Percentiles rank a stretch among this genome's conserved stretches.
Evolutionary conservation across 2,888 invertebrate species (phyloP).

Genomic region (Drosophila peninsularis): DNA sequence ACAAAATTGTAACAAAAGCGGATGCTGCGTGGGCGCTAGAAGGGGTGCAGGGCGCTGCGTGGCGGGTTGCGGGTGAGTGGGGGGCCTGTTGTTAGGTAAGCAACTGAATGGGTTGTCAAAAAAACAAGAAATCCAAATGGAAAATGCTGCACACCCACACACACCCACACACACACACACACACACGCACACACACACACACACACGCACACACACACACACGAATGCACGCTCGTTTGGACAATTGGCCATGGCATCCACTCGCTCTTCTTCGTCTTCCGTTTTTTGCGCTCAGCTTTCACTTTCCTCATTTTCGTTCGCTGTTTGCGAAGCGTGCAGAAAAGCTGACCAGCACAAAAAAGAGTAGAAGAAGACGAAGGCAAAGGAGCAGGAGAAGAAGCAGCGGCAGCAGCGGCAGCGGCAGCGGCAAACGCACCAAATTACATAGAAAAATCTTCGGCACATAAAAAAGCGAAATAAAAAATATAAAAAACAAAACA

Average conservation of each 20-base stretch:
- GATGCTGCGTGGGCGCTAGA: conserved; percentile 38
- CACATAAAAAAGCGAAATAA: conserved; percentile 58
- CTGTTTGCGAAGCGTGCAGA: conserved; percentile 74
- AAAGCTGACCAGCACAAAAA: conserved; percentile 79
- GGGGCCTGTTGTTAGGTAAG: conserved; percentile 45
- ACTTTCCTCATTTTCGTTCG: conserved; percentile 1
- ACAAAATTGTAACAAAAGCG: conserved; percentile 55
- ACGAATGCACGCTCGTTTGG: conserved; percentile 46
- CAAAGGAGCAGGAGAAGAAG: not conserved
- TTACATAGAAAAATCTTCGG: conserved; percentile 73
- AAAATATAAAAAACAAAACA: conserved; percentile 20
- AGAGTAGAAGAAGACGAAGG: conserved; percentile 11
- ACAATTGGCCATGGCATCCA: conserved; percentile 68
- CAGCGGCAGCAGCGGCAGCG: not conserved
- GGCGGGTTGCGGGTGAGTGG: no score
- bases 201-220: conserved; percentile 21
- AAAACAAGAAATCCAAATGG: conserved; percentile 54
- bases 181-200: conserved; percentile 35
- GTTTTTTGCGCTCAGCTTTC: conserved; percentile 20
- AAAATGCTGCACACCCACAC: conserved; percentile 44
- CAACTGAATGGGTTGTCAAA: conserved; percentile 58
- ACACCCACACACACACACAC: conserved; percentile 25
- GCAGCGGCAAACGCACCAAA: conserved; percentile 68
- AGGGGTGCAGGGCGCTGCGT: not conserved
- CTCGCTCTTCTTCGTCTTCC: conserved; percentile 4